Conservation (phyloP, 1,140 invertebrate species). For the Lamellibrachia luymesi region DNA sequence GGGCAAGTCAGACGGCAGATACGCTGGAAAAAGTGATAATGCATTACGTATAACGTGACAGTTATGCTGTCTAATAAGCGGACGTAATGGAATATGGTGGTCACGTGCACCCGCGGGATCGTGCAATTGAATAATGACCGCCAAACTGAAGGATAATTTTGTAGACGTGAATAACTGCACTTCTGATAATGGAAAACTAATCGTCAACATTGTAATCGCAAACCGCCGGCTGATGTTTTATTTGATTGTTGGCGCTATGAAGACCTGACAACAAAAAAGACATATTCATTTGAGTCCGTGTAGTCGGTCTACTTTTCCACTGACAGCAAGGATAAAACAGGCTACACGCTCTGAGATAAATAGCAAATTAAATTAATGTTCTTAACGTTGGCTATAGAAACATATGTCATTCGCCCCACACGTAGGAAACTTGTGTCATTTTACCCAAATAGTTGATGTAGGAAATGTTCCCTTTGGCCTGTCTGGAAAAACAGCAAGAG, state of each 20-base stretch:
- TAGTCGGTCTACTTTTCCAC: background rate
- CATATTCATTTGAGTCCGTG: background rate
- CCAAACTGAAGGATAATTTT: background rate
- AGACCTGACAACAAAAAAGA: background rate
- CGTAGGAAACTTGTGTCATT: background rate
- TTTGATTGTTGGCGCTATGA: background rate
- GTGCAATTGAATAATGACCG: background rate
- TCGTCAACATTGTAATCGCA: background rate
- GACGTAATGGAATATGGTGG: background rate
- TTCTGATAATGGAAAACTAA: background rate
- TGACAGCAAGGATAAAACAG: background rate
- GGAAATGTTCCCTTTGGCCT: background rate
- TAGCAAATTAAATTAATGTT: background rate
- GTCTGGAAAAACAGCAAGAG: background rate
- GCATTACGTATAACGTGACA: background rate
- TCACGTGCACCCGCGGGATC: background rate
- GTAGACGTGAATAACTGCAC: background rate
- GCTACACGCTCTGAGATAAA: background rate
- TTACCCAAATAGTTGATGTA: background rate
- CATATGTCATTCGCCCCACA: background rate
- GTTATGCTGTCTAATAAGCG: background rate
- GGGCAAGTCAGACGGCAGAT: background rate
- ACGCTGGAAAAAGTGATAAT: background rate
- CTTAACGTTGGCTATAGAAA: background rate
- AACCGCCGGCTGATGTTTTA: background rate